These are phyloP conservation scores for Callosobruchus maculatus DNA, from an alignment of 2,888 invertebrate species.

Conservation along the genomic window DNA sequence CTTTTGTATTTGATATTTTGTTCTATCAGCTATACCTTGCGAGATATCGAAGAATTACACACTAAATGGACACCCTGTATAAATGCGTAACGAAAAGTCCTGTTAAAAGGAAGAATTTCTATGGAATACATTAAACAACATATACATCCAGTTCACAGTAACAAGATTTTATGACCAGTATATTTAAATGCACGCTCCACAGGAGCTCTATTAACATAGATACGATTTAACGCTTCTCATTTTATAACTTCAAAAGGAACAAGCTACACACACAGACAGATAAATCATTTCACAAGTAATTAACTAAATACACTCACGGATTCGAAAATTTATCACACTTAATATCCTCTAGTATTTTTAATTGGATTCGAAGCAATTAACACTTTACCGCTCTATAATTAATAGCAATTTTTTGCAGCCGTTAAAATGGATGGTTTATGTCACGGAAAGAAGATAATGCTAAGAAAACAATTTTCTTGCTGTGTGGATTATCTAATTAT, in stretches of 20 bases:
- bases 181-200: background rate
- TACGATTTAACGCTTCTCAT: background rate
- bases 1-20: no score
- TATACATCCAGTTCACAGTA: background rate
- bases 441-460: background rate
- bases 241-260: background rate
- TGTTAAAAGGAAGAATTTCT: background rate
- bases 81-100: no score
- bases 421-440: background rate
- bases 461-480: background rate
- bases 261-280: background rate
- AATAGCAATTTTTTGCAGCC: background rate
- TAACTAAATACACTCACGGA: background rate
- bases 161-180: background rate
- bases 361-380: background rate
- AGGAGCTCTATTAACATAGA: background rate
- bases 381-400: background rate
- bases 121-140: background rate
- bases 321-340: background rate
- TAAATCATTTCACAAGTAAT: background rate
- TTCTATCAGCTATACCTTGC: no score
- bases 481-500: background rate
- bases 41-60: no score
- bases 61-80: no score
- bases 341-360: background rate